Evolutionary conservation across 1,140 invertebrate genomes (phyloP).

Genomic region (Leptonema lineaticorne): DNA sequence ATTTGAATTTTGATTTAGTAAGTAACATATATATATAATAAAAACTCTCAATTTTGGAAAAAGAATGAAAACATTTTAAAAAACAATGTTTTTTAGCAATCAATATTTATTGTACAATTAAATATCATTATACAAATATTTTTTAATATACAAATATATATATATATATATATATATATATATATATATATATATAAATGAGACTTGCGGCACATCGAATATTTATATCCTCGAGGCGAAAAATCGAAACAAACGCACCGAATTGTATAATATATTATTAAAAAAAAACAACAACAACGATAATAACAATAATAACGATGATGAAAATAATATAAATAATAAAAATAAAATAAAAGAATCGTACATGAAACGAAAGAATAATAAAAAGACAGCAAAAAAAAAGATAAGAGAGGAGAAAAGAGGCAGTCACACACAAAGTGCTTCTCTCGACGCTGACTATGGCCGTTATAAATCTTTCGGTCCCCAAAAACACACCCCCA

Average conservation of each 20-base stretch:
- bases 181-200: not conserved
- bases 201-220: not conserved
- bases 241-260: constrained; percentile 5
- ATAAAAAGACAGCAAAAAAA: no score
- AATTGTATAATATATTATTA: constrained; percentile 1
- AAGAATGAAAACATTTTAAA: no score
- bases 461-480: constrained; percentile 37
- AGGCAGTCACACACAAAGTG: constrained; percentile 29
- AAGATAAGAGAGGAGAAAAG: not conserved
- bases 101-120: no score
- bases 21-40: no score
- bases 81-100: no score
- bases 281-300: not conserved
- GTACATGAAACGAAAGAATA: no score
- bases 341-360: constrained; percentile 14
- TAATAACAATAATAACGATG: constrained; percentile 5
- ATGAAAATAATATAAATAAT: not conserved
- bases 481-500: constrained; percentile 35
- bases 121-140: no score
- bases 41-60: no score
- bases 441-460: constrained; percentile 20
- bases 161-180: no score
- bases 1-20: no score
- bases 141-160: no score
- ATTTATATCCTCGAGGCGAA: constrained; percentile 15